These are phyloP conservation scores for Lasioglossum oenotherae DNA, from an alignment of 2,888 invertebrate species.

Conservation along the genomic window DNA sequence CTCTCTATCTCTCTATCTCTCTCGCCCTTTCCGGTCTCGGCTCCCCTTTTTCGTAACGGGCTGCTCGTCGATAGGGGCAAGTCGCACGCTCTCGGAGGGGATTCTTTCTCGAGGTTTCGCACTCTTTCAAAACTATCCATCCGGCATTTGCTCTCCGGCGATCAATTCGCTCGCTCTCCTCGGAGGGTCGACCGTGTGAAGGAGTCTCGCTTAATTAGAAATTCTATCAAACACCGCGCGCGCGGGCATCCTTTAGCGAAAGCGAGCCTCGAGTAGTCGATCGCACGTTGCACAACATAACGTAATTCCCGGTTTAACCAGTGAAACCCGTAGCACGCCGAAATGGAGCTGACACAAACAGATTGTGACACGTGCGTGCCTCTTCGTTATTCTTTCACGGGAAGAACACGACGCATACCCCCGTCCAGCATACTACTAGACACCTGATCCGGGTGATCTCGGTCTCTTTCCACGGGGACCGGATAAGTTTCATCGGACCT, in stretches of 20 bases:
- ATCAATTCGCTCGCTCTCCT: not conserved
- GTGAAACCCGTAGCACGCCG: not conserved
- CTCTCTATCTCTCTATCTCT: not conserved
- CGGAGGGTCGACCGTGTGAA: not conserved
- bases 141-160: not conserved
- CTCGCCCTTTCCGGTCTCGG: not conserved
- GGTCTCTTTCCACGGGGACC: not conserved
- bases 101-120: slow-evolving; percentile 24
- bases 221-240: not conserved
- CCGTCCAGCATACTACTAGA: not conserved
- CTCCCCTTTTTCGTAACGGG: not conserved
- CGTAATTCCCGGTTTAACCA: not conserved
- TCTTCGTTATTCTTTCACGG: slow-evolving; percentile 8
- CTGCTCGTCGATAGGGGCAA: not conserved
- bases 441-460: not conserved
- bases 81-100: slow-evolving; percentile 13
- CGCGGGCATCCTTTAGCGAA: not conserved
- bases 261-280: not conserved
- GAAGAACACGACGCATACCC: too few relatives aligned
- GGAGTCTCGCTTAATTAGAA: not conserved
- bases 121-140: not conserved
- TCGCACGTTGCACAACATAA: slow-evolving; percentile 28
- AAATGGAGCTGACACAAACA: not conserved
- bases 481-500: not conserved
- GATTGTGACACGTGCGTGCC: slow-evolving; percentile 46